Conservation (phyloP, 2,888 invertebrate genomes). For the Dione vanillae region DNA sequence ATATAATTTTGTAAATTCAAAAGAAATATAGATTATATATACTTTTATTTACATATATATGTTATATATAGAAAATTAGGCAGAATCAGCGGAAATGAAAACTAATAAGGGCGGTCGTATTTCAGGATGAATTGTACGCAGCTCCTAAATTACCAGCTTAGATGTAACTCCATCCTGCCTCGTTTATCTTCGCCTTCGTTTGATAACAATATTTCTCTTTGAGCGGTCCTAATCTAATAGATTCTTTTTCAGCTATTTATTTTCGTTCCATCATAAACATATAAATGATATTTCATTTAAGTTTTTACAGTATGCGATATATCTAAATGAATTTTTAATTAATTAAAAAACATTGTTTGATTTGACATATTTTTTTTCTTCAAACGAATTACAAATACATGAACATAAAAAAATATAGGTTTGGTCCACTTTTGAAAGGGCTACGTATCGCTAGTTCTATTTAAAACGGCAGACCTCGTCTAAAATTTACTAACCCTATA, state of each 20-base stretch:
- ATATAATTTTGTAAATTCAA: too few species aligned
- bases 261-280: too few species aligned
- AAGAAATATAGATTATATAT: too few species aligned
- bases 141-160: constrained; percentile 36
- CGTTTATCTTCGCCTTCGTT: constrained; percentile 34
- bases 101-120: constrained; percentile 23
- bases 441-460: constrained; percentile 8
- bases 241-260: constrained; percentile 24
- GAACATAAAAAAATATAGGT: background rate
- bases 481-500: constrained; percentile 22
- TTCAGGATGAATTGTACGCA: constrained; percentile 32
- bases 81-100: too few species aligned
- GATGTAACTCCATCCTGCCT: constrained; percentile 30
- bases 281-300: too few species aligned
- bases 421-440: background rate
- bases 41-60: too few species aligned
- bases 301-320: too few species aligned
- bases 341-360: too few species aligned
- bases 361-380: background rate
- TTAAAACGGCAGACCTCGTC: constrained; percentile 18
- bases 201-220: constrained; percentile 32
- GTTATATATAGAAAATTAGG: too few species aligned
- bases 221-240: constrained; percentile 24
- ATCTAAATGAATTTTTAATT: too few species aligned
- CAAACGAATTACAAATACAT: background rate